Evolutionary conservation across 1,140 invertebrate genomes (phyloP).

Genomic region (Dendrolimus kikuchii): DNA sequence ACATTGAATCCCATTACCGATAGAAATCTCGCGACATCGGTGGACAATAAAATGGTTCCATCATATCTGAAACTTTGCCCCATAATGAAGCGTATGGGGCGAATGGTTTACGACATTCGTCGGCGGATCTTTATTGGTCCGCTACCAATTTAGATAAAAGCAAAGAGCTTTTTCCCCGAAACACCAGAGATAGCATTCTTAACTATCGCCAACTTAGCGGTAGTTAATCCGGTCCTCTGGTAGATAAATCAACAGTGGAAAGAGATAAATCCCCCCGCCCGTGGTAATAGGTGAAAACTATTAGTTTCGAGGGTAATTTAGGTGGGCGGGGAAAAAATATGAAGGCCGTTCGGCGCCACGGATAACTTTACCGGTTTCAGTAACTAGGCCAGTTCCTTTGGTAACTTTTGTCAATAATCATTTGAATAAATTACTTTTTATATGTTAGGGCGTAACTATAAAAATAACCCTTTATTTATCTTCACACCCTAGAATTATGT

Average conservation of each 20-base stretch:
- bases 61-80: slow-evolving; percentile 71
- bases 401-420: slow-evolving; percentile 10
- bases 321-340: slow-evolving; percentile 57
- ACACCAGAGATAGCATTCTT: slow-evolving; percentile 69
- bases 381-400: slow-evolving; percentile 6
- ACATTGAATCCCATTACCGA: slow-evolving; percentile 61
- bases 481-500: too few relatives aligned
- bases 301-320: slow-evolving; percentile 62
- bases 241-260: slow-evolving; percentile 68
- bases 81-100: slow-evolving; percentile 72
- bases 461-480: too few relatives aligned
- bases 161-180: slow-evolving; percentile 66
- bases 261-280: slow-evolving; percentile 60
- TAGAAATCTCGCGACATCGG: slow-evolving; percentile 67
- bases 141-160: slow-evolving; percentile 72
- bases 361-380: not conserved
- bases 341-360: slow-evolving; percentile 37
- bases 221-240: slow-evolving; percentile 63
- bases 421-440: slow-evolving; percentile 7
- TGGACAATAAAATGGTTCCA: slow-evolving; percentile 70
- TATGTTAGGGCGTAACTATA: not conserved
- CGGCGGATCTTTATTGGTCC: slow-evolving; percentile 69
- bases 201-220: slow-evolving; percentile 71
- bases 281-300: slow-evolving; percentile 71
- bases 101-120: slow-evolving; percentile 68